phyloP scores from a whole-genome alignment of 2,888 invertebrate genomes.

The Pandemis cinnamomeana region DNA sequence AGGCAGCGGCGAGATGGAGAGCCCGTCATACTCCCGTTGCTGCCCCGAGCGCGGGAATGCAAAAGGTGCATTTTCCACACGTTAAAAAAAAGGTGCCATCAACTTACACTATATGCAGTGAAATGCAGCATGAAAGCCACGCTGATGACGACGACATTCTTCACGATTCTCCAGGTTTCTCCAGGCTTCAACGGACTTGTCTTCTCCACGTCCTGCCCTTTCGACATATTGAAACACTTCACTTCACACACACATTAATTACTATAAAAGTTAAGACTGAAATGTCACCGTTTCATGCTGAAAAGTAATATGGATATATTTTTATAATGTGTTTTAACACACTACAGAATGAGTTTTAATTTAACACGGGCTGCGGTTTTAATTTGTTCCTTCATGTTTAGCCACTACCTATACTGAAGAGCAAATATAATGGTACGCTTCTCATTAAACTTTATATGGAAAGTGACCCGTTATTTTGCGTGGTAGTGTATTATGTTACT shows the following conservation, averaged over 20 bases:
- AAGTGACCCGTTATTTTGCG: too few relatives aligned
- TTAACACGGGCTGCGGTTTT: not conserved
- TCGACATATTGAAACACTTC: conserved; percentile 25
- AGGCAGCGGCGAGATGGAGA: too few relatives aligned
- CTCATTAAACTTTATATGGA: too few relatives aligned
- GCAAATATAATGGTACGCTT: too few relatives aligned
- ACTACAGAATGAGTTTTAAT: not conserved
- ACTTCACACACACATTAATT: conserved; percentile 12
- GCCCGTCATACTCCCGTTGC: too few relatives aligned
- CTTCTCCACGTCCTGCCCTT: conserved; percentile 42
- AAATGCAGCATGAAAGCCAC: conserved; percentile 87
- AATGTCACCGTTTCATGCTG: not conserved
- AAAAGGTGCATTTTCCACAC: too few relatives aligned
- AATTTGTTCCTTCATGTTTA: not conserved
- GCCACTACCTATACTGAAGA: too few relatives aligned
- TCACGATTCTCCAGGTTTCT: conserved; percentile 74
- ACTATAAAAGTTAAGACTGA: not conserved
- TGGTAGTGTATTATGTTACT: too few relatives aligned
- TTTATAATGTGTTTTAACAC: not conserved
- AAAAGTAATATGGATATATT: not conserved
- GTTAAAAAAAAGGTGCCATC: not conserved
- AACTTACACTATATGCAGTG: conserved; percentile 84
- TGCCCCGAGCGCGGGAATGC: too few relatives aligned
- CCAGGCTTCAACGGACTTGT: conserved; percentile 52
- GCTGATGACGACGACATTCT: conserved; percentile 82